Conservation (phyloP, 2,888 invertebrate species). For the Synergus japonicus region DNA sequence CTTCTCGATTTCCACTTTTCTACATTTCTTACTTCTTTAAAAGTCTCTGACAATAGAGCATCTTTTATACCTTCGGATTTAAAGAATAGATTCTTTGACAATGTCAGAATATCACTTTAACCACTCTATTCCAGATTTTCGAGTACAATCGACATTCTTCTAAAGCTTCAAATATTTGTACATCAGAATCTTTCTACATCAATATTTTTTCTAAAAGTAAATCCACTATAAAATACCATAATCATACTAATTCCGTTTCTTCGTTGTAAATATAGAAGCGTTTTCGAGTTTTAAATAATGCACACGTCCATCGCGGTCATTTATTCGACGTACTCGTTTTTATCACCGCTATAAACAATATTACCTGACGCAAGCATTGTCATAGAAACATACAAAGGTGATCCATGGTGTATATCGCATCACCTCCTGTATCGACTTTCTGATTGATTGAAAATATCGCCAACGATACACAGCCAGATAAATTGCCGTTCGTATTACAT, state of each 20-base stretch:
- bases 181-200: too few relatives aligned
- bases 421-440: conserved; percentile 12
- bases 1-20: background rate
- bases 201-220: too few relatives aligned
- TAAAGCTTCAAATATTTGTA: too few relatives aligned
- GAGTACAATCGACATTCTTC: background rate
- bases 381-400: conserved; percentile 7
- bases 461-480: conserved; percentile 24
- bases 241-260: too few relatives aligned
- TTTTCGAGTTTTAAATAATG: background rate
- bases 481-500: conserved; percentile 20
- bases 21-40: background rate
- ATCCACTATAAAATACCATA: too few relatives aligned
- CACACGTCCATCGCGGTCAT: background rate
- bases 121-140: background rate
- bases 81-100: background rate
- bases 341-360: background rate
- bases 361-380: background rate
- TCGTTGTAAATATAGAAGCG: background rate
- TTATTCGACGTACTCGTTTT: conserved; percentile 1
- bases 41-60: background rate
- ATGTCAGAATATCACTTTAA: background rate
- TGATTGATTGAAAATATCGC: conserved; percentile 28
- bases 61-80: background rate
- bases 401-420: conserved; percentile 10